A percentile compares a stretch with the other conserved stretches of the same genome.
phyloP scores from a whole-genome alignment of 2,797 vertebrate genomes.

The Lophotriccus pileatus region DNA sequence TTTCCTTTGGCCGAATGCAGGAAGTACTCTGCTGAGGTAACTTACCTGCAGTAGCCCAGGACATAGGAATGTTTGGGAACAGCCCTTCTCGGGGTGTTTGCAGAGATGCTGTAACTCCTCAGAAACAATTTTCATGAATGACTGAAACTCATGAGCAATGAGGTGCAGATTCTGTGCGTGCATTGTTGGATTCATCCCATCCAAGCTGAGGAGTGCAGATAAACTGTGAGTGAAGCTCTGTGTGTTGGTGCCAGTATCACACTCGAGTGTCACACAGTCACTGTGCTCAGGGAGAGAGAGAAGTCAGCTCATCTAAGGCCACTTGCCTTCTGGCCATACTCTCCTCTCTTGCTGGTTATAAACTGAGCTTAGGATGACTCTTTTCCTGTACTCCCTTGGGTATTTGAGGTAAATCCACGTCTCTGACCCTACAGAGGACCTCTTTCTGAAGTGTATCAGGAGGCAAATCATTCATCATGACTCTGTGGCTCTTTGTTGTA shows the following conservation, averaged over 20 bases:
- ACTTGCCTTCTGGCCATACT: neutral
- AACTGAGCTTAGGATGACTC: neutral
- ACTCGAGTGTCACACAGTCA: neutral
- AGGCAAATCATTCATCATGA: neutral
- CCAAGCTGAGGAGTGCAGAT: neutral
- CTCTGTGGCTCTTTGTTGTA: neutral
- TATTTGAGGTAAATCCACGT: neutral
- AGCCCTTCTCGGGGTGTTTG: neutral
- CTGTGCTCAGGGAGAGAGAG: neutral
- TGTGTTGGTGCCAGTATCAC: neutral
- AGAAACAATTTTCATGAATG: neutral
- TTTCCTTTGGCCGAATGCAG: neutral
- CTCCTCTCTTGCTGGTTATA: neutral
- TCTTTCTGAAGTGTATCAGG: neutral
- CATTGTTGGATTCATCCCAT: accelerated
- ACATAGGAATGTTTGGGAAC: neutral
- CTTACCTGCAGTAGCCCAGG: neutral
- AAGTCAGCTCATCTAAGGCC: neutral
- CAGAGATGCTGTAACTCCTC: neutral
- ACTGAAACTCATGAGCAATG: neutral
- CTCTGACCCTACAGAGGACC: neutral
- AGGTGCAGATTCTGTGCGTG: neutral
- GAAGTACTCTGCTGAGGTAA: neutral
- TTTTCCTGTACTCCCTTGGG: neutral
- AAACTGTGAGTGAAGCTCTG: neutral